Evolutionary conservation across 2,888 invertebrate genomes (phyloP), one percentile per base, ranked within the genome.

Genomic region (Desoria tigrina): DNA sequence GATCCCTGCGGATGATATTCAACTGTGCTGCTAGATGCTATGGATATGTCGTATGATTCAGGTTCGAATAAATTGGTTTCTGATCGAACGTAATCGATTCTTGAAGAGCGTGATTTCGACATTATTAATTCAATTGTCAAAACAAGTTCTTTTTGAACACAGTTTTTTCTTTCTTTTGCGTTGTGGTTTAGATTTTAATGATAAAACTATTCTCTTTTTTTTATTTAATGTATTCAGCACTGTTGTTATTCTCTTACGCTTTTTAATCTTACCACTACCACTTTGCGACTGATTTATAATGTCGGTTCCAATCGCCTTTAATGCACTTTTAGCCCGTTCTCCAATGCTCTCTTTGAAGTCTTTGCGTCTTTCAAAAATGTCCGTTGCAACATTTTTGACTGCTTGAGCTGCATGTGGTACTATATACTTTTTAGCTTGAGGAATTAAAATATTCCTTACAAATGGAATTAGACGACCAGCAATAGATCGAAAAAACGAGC

Each of bases 401-500:
- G 28, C 55, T 28, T 27, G 18, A 11, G 14, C 26, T 11, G 55
- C 55, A 55, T 32, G 37, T 14, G 55, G 55, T 7, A 55, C 7
- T 14, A 51, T 51, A 21, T 51, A 24, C 23, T 51, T 51, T 16
- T 51, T 4, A 21, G 26, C 51, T 32, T 32, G 32, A 32, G 32
- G 32, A 7, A 32, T 7, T 11, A 32, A 11, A 32, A 32, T 11
- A 32, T 32, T 32, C 11, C 32, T 32, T 4, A 11, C 32, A 45
- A 45, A 45, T 6, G 45, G 45, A 3, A 64, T 14, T 9, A 63
- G 11, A 2, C 4, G n/a, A 37, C 51, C 1, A 26, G 50, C 37
- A 11, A 63, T 39, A 1, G 39, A 1, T 14, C 53, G 21, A 39
- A 65, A 50, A 23, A 65, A 55, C 0, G 50, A 11, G 11, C 65